A percentile compares a stretch with the other conserved stretches of the same genome.
Evolutionary conservation across 2,797 vertebrate species (phyloP).

Genomic region (Coranthus polyacanthus): DNA sequence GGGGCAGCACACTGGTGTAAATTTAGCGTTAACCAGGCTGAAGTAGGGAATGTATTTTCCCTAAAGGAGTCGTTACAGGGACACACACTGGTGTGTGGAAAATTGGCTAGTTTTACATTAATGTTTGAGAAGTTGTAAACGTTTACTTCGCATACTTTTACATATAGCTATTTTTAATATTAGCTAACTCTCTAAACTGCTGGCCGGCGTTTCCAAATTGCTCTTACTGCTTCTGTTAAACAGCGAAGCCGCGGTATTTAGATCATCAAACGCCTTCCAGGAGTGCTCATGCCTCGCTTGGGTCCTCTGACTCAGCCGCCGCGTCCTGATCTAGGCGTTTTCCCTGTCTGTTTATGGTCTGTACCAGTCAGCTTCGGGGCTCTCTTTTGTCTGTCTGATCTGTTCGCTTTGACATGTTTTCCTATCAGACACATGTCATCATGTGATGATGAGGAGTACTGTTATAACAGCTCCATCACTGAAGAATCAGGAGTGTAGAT

Average conservation of each 20-base stretch:
- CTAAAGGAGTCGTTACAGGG: not conserved
- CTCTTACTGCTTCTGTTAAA: not conserved
- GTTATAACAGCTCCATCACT: not conserved
- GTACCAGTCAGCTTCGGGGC: slow-evolving; percentile 18
- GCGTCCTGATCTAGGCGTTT: slow-evolving; percentile 63
- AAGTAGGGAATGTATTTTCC: not conserved
- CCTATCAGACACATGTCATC: no score
- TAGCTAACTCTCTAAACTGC: no score
- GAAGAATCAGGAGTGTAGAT: not conserved
- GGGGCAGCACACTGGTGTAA: not conserved
- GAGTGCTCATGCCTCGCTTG: slow-evolving; percentile 29
- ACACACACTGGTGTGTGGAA: not conserved
- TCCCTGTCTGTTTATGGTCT: slow-evolving; percentile 7
- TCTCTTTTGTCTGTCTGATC: slow-evolving; percentile 34
- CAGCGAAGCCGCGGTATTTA: not conserved
- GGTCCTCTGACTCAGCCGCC: slow-evolving; percentile 52
- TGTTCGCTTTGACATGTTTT: slow-evolving; percentile 15
- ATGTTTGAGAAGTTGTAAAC: slow-evolving; percentile 15
- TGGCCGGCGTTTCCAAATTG: no score
- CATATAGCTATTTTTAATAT: no score
- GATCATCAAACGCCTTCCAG: slow-evolving; percentile 6
- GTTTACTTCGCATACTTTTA: no score
- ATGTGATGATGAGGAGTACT: not conserved
- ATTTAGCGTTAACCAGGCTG: not conserved
- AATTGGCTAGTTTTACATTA: not conserved